Base-by-base conservation (phyloP, 2,797 vertebrate genomes). In the Nasua narica region DNA sequence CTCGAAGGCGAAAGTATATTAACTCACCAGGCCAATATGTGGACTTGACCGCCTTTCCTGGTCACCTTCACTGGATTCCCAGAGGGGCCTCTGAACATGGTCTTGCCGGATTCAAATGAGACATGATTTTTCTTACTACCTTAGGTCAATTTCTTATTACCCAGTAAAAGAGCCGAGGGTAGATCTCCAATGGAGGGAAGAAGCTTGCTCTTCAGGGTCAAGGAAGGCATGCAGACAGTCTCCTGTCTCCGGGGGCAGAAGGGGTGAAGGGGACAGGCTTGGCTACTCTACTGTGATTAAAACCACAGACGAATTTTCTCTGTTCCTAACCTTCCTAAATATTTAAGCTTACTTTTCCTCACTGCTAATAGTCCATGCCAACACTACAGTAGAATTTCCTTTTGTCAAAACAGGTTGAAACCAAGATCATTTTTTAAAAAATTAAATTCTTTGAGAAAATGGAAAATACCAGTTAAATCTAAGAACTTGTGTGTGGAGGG, bases 391-490 rank as follows among this genome's bases (percentile, higher is more conserved):
- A 79, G 91, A 91, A 72, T 79, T 94, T 10, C 13, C 40, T 86
- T 54, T 81, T 60, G 81, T 62, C 32, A 90, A 54, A 95, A 84
- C 46, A 78, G 11, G 2, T 86, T 84, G 52, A 65, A 90, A 78
- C 19, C 3, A 84, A 89, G 54, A 62, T 52, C 2, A 46, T 83
- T 93, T 74, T 54, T 83, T 94, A 58, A 87, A 87, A 79, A 87
- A 84, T 91, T 16, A 5, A 72, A 48, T 95, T 87, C 90, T 84
- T 67, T 76, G 37, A 89, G 29, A 93, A 87, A 82, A 88, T 67
- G 48, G 48, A 82, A 97, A 54, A 91, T 69, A 67, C 18, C 27
- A 74, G 27, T 86, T 86, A 48, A 91, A 95, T 37, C 32, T 87
- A 79, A 95, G 85, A 89, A 89, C 84, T 77, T 96, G 29, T 72